These are phyloP conservation scores for Pterocles burchelli DNA, from an alignment of 2,113 vertebrate genomes.

Conservation along the genomic window DNA sequence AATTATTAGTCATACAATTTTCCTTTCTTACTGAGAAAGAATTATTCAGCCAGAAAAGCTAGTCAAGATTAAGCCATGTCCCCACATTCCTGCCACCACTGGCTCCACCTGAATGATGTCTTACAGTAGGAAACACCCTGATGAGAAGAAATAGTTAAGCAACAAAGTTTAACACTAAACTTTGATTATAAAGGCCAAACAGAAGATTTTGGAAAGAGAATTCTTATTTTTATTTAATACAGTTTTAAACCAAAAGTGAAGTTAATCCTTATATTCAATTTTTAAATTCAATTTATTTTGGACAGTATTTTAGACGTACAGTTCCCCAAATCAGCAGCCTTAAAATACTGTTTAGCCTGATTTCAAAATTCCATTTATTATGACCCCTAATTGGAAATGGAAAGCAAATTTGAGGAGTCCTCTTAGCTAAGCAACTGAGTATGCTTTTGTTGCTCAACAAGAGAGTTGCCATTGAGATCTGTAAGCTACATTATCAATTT, in stretches of 20 bases:
- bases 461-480: neutral
- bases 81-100: neutral
- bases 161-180: neutral
- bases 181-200: neutral
- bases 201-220: neutral
- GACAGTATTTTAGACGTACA: neutral
- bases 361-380: neutral
- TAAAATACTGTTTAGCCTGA: neutral
- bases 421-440: neutral
- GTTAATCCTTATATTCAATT: neutral
- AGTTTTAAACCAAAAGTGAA: neutral
- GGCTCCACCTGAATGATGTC: neutral
- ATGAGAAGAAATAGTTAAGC: neutral
- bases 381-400: neutral
- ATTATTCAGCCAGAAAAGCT: neutral
- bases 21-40: neutral
- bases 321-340: neutral
- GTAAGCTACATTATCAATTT: neutral
- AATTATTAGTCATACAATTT: neutral
- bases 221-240: neutral
- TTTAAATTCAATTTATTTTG: neutral
- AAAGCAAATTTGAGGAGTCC: neutral
- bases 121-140: neutral
- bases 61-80: neutral
- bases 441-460: neutral